These are phyloP conservation scores for Dicyrtomina minuta DNA, from an alignment of 2,888 invertebrate genomes.

Conservation along the genomic window DNA sequence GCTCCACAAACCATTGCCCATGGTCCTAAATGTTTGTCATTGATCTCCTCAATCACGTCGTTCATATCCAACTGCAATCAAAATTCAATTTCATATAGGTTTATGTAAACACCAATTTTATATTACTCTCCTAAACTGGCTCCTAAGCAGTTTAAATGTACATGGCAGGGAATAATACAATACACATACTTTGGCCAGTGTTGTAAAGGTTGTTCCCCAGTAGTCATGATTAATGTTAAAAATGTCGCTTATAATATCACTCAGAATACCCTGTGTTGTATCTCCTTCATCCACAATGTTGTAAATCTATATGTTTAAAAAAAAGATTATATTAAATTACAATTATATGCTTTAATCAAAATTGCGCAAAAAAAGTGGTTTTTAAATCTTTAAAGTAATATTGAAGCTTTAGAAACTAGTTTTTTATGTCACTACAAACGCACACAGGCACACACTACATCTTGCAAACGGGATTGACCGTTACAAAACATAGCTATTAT, in stretches of 20 bases:
- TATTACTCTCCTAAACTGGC: background rate
- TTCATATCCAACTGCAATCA: slow-evolving; percentile 70
- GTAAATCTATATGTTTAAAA: slow-evolving; percentile 63
- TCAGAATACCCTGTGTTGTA: slow-evolving; percentile 82
- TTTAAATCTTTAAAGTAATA: too few species aligned
- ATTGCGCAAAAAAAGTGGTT: too few species aligned
- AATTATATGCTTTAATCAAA: too few species aligned
- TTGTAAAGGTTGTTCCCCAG: slow-evolving; percentile 78
- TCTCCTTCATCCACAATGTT: slow-evolving; percentile 81
- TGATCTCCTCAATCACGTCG: slow-evolving; percentile 82
- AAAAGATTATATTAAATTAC: too few species aligned
- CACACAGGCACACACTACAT: too few species aligned
- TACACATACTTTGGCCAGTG: slow-evolving; percentile 70
- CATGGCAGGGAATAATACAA: background rate
- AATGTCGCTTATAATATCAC: slow-evolving; percentile 75
- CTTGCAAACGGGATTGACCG: too few species aligned
- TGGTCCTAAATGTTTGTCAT: slow-evolving; percentile 88
- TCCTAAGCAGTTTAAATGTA: too few species aligned
- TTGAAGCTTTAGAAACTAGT: too few species aligned
- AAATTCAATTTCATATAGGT: too few species aligned
- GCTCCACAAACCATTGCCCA: slow-evolving; percentile 84
- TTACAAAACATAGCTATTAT: too few species aligned
- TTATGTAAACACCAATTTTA: background rate
- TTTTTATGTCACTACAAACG: too few species aligned
- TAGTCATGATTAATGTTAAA: slow-evolving; percentile 85